These are phyloP conservation scores for Odobenus rosmarus DNA, from an alignment of 2,113 vertebrate species.

Conservation along the genomic window DNA sequence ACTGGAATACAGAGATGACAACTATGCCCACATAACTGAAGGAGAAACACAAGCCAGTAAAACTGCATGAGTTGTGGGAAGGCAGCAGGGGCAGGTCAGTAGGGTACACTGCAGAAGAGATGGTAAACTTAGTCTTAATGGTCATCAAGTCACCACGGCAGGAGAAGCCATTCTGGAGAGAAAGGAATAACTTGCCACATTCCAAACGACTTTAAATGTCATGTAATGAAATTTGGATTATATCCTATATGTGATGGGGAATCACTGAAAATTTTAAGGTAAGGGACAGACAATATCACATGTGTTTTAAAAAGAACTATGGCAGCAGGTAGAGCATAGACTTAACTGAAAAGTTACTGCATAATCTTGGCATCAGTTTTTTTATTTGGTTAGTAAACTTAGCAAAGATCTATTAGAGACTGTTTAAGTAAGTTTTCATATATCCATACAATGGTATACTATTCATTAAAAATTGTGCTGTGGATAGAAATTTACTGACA, in stretches of 20 bases:
- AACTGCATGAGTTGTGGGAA: not conserved
- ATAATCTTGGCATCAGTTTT: not conserved
- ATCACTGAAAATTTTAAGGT: not conserved
- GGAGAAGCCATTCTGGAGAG: not conserved
- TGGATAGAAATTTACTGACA: not conserved
- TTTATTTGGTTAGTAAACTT: not conserved
- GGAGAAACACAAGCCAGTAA: not conserved
- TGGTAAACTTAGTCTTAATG: not conserved
- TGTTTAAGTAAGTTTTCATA: not conserved
- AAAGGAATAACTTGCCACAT: not conserved
- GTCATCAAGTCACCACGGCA: not conserved
- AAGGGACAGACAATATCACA: not conserved
- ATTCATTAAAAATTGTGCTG: not conserved
- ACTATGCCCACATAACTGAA: not conserved
- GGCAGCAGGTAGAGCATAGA: not conserved
- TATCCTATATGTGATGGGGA: not conserved
- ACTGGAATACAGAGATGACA: not conserved
- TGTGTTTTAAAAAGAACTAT: not conserved
- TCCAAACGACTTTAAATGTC: constrained; percentile 9
- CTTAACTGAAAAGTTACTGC: not conserved
- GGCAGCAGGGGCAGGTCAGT: not conserved
- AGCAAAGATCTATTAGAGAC: not conserved
- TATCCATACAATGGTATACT: not conserved
- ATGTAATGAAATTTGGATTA: not conserved
- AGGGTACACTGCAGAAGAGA: not conserved